Evolutionary conservation across 2,797 vertebrate species (phyloP), one percentile per base, ranked within the genome.

Genomic region (Coregonus ussuriensis): DNA sequence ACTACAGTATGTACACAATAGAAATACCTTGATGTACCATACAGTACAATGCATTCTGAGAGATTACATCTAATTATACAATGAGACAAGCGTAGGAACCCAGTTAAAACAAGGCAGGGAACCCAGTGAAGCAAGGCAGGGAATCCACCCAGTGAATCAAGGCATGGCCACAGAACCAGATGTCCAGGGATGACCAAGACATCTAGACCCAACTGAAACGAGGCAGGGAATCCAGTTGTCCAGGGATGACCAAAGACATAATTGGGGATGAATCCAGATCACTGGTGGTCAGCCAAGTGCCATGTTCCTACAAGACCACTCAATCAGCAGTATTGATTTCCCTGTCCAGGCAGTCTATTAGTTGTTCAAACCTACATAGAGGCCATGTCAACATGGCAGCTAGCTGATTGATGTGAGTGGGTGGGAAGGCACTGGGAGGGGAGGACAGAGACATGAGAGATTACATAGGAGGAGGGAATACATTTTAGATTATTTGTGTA

Each of bases 251-350:
- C 66, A 53, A 54, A 81, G 79, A 77, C 73, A 72, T 81, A 82
- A 81, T 79, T 72, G 7, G 59, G 75, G 83, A 86, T 88, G 82
- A 82, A 79, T 87, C 41, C 70, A 68, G 83, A 82, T 88, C 87
- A 85, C 86, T 25, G 77, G 80, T 85, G 88, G 86, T 85, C 77
- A 78, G 80, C 86, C 80, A 76, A 75, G 83, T 89, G 88, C 73
- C 88, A 85, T 93, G 92, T 92, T 91, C 86, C 80, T 84, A 92
- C 89, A 88, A 87, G 91, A 91, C 90, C 90, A 87, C 87, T 89
- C 84, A 89, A 89, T 93, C 86, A 89, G 88, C 90, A 89, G 89
- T 91, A 93, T 93, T 91, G 91, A 92, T 93, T 54, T 33, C 51
- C 71, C 21, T 29, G 15, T 31, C 29, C 84, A 4, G 3, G 65